Percentiles rank a stretch among this genome's conserved stretches.
phyloP scores from a whole-genome alignment of 2,113 vertebrate species.

The Saccopteryx leptura region DNA sequence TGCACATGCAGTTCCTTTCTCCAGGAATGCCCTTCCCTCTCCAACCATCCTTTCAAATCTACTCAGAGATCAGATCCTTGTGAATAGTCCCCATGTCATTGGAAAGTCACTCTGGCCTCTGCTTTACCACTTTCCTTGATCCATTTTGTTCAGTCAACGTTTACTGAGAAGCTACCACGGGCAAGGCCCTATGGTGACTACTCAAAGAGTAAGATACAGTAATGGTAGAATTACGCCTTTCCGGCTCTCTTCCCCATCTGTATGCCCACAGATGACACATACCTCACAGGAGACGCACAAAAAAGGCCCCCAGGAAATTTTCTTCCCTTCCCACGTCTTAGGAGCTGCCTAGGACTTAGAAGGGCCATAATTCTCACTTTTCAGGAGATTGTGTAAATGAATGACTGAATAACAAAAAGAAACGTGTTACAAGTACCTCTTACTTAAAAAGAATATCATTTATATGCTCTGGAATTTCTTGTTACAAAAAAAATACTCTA shows the following conservation, averaged over 20 bases:
- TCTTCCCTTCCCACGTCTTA: not conserved
- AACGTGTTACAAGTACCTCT: not conserved
- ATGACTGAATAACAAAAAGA: conserved; percentile 7
- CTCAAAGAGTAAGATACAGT: not conserved
- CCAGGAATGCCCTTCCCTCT: not conserved
- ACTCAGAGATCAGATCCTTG: not conserved
- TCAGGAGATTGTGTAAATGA: not conserved
- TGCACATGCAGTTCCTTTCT: not conserved
- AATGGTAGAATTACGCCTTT: not conserved
- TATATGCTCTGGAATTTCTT: not conserved
- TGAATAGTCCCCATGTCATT: not conserved
- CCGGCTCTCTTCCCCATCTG: not conserved
- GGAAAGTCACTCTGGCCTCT: not conserved
- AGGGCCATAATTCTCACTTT: not conserved
- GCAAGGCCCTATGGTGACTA: not conserved
- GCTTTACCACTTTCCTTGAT: not conserved
- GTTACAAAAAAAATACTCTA: not conserved
- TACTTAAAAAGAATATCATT: not conserved
- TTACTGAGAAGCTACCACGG: not conserved
- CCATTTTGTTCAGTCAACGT: not conserved
- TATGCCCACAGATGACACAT: not conserved
- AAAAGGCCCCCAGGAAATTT: not conserved
- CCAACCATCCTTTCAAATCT: not conserved
- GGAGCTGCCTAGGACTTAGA: not conserved
- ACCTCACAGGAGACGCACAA: not conserved